Conservation (phyloP, 1,140 invertebrate genomes). For the Drosophila oshimai region DNA sequence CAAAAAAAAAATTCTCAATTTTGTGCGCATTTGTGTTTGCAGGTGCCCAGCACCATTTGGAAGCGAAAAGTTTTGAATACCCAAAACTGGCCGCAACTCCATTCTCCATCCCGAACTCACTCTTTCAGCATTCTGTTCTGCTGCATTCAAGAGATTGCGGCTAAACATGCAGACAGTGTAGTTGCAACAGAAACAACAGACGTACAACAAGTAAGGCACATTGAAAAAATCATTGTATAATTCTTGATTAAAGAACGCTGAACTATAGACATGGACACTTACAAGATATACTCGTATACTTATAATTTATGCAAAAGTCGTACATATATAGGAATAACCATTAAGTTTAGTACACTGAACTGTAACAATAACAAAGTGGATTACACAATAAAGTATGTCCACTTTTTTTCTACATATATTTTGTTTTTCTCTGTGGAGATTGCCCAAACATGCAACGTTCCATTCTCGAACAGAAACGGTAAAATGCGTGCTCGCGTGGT, state of each 20-base stretch:
- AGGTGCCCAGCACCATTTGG: background rate
- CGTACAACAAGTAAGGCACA: background rate
- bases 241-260: too few species aligned
- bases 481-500: slow-evolving; percentile 60
- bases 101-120: background rate
- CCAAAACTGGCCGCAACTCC: background rate
- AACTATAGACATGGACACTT: too few species aligned
- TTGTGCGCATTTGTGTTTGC: background rate
- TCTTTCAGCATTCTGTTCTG: slow-evolving; percentile 14
- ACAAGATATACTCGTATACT: too few species aligned
- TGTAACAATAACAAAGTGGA: too few species aligned
- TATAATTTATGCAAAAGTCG: too few species aligned
- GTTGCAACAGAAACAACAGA: slow-evolving; percentile 3
- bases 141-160: slow-evolving; percentile 51
- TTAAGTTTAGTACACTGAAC: too few species aligned
- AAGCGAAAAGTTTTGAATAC: background rate
- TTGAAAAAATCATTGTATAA: slow-evolving; percentile 1
- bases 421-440: slow-evolving; percentile 3
- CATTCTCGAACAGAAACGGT: slow-evolving; percentile 39
- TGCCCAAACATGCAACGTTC: slow-evolving; percentile 11
- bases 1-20: slow-evolving; percentile 13
- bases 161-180: slow-evolving; percentile 41
- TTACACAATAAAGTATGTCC: too few species aligned
- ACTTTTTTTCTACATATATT: background rate
- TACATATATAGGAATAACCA: too few species aligned